These are phyloP conservation scores for Melanotaenia boesemani DNA, from an alignment of 2,797 vertebrate species.

Conservation along the genomic window DNA sequence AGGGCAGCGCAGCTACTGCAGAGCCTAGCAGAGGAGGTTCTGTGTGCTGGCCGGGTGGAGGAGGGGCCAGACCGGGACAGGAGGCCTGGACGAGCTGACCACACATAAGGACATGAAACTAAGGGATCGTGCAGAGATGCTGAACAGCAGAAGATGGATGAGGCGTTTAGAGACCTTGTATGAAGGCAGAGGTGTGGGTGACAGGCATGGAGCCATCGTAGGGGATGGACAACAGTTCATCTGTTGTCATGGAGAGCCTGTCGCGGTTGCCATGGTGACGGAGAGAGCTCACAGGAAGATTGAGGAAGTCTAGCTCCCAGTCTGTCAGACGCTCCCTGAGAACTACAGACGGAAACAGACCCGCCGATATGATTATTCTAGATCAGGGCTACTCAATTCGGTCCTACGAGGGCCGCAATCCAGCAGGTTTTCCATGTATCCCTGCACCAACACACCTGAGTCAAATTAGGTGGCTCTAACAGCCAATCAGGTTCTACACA, in stretches of 20 bases:
- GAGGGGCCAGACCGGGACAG: slow-evolving; percentile 23
- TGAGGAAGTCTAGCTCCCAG: slow-evolving; percentile 77
- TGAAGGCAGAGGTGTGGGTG: slow-evolving; percentile 70
- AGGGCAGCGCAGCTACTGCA: neutral
- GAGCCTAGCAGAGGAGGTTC: slow-evolving; percentile 9
- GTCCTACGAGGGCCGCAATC: too few species aligned
- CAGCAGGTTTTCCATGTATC: too few species aligned
- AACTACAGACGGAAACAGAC: slow-evolving; percentile 63
- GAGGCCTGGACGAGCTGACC: slow-evolving; percentile 42
- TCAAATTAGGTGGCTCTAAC: too few species aligned
- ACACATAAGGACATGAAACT: neutral
- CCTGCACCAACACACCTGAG: too few species aligned
- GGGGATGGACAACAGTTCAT: slow-evolving; percentile 88
- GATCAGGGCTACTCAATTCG: too few species aligned
- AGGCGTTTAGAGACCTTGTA: slow-evolving; percentile 55
- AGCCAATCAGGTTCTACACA: too few species aligned
- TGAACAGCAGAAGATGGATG: neutral
- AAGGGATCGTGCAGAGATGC: too few species aligned
- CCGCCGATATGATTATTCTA: too few species aligned
- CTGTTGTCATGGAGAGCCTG: slow-evolving; percentile 87
- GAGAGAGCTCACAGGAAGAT: slow-evolving; percentile 67
- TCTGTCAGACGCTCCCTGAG: slow-evolving; percentile 76
- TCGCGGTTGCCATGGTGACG: slow-evolving; percentile 74
- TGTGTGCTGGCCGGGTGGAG: slow-evolving; percentile 8
- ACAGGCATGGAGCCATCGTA: slow-evolving; percentile 86